phyloP scores from a whole-genome alignment of 2,113 vertebrate genomes.

The Sciurus niger region DNA sequence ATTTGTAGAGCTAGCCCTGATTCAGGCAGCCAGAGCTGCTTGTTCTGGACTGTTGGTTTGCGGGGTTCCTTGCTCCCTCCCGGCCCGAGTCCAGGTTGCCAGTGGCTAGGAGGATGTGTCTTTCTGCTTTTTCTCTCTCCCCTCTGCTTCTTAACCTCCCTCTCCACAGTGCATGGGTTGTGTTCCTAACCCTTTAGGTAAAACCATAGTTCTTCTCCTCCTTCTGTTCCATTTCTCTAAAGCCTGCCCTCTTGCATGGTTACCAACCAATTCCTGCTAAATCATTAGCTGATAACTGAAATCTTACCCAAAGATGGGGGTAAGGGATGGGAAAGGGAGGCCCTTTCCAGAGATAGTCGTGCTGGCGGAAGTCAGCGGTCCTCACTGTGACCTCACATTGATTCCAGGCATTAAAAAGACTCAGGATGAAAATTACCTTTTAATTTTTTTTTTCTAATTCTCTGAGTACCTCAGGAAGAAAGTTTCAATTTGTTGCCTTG shows the following conservation, averaged over 20 bases:
- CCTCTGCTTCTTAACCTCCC: background rate
- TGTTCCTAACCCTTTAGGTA: background rate
- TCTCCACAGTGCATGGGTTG: rapidly evolving
- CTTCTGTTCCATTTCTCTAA: background rate
- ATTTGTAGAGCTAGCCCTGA: background rate
- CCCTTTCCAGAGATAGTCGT: background rate
- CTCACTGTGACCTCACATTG: background rate
- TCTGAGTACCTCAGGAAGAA: background rate
- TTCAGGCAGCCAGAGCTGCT: background rate
- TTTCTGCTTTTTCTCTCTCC: background rate
- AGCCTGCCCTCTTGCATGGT: background rate
- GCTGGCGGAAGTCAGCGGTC: background rate
- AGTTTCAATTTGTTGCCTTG: background rate
- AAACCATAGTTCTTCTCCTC: background rate
- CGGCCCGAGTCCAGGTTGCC: no score
- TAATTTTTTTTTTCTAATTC: background rate
- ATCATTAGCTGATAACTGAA: background rate
- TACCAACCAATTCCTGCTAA: background rate
- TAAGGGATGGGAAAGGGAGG: background rate
- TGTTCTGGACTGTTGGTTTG: background rate
- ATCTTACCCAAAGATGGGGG: background rate
- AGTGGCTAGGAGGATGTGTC: background rate
- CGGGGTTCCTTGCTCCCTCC: background rate
- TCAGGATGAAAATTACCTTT: background rate
- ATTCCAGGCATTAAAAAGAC: background rate